Evolutionary conservation across 2,113 vertebrate species (phyloP).

Genomic region (Panthera leo): DNA sequence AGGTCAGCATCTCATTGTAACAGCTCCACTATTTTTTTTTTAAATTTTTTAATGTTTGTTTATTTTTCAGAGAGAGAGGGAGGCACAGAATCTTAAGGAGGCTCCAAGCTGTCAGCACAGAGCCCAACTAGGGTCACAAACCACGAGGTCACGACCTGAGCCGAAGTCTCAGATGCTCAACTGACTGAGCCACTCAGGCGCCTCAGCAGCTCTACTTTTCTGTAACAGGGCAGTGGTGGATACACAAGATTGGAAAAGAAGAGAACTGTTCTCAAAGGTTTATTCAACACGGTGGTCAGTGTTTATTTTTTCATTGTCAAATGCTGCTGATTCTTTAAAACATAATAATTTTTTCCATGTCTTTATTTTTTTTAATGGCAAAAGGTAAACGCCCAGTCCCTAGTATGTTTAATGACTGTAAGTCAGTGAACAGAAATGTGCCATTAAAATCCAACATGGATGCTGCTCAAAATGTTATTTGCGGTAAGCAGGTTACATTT

Average conservation of each 20-base stretch:
- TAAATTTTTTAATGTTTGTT: too few species aligned
- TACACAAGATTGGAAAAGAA: background rate
- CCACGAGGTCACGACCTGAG: too few species aligned
- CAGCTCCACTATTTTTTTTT: background rate
- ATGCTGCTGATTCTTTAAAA: background rate
- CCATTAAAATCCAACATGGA: background rate
- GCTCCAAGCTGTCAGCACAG: too few species aligned
- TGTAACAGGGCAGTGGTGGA: background rate
- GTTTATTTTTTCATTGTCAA: background rate
- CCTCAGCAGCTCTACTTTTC: background rate
- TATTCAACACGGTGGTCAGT: background rate
- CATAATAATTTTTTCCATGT: background rate
- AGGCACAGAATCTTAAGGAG: too few species aligned
- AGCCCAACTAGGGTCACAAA: too few species aligned
- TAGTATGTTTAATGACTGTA: background rate
- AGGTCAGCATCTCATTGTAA: background rate
- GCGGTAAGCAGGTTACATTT: background rate
- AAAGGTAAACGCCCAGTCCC: background rate
- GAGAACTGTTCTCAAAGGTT: background rate
- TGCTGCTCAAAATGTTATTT: background rate
- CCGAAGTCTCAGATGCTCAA: too few species aligned
- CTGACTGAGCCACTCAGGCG: too few species aligned
- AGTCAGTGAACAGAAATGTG: slow-evolving; percentile 1
- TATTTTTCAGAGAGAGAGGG: too few species aligned
- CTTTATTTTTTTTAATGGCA: background rate